A percentile compares a stretch with the other conserved stretches of the same genome.
Evolutionary conservation across 2,113 vertebrate genomes (phyloP).

Genomic region (Capra hircus): DNA sequence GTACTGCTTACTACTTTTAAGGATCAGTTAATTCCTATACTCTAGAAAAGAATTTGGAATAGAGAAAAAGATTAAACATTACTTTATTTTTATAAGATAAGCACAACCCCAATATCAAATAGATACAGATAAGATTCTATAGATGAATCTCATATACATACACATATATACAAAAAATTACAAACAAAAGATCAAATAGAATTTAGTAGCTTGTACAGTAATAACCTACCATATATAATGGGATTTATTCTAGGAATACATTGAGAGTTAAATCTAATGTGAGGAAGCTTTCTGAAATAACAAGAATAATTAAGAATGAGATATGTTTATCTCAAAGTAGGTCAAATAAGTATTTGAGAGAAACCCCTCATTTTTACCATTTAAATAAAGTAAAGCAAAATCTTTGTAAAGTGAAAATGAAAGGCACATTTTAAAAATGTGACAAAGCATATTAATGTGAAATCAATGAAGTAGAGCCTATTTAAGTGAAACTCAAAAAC

Average conservation of each 20-base stretch:
- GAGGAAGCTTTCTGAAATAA: background rate
- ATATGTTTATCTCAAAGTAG: background rate
- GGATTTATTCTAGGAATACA: background rate
- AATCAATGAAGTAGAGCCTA: background rate
- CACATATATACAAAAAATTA: background rate
- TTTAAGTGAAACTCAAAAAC: background rate
- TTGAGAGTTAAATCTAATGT: background rate
- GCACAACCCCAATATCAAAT: background rate
- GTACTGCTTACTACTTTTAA: background rate
- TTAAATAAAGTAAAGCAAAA: slow-evolving; percentile 23
- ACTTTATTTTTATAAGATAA: slow-evolving; percentile 5
- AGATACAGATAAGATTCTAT: background rate
- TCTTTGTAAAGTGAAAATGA: background rate
- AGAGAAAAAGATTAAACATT: background rate
- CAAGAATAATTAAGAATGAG: background rate
- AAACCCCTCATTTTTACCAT: background rate
- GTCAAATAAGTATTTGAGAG: background rate
- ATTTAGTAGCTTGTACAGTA: background rate
- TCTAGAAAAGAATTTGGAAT: background rate
- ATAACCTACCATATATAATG: background rate
- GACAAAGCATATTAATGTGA: background rate
- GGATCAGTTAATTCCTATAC: background rate
- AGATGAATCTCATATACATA: background rate
- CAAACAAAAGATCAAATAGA: background rate
- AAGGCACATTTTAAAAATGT: background rate